Evolutionary conservation across 2,797 vertebrate species (phyloP), one percentile per base, ranked within the genome.

Genomic region (Ispidina lecontei): DNA sequence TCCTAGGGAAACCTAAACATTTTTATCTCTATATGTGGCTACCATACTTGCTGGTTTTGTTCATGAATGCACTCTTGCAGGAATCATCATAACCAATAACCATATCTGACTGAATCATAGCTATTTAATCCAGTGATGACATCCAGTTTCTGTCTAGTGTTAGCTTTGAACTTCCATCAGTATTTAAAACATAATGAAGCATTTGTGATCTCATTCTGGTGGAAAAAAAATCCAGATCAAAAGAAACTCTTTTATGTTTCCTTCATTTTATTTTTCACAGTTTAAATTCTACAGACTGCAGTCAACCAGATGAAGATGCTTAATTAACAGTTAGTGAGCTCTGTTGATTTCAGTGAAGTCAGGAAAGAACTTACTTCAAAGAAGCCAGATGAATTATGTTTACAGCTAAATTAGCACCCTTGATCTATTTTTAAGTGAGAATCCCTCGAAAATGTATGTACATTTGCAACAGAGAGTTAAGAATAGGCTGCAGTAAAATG

Each of bases 351-450:
- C 69, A 87, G 46, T 55, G 35, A 64, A 90, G 88, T 85, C 54
- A 46, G 88, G 87, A 47, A 88, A 88, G 41, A 82, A 16, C 18
- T 95, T 94, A 60, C 28, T 91, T 97, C 87, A 97, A 93, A 97
- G 82, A 35, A 74, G 46, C 41, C 68, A 86, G 69, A 87, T 87
- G 64, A 59, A 86, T 78, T 88, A 56, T 74, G 41, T 94, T 93
- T 91, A 88, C 67, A 77, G 65, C 31, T 43, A 87, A 68, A 72
- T 83, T 89, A 91, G 11, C 46, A 86, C 35, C 21, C 62, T 70
- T 62, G 39, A 68, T 77, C 83, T 94, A 75, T 90, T 97, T 97
- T 95, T 85, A 92, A 91, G 72, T 78, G n/a, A 90, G 51, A 47
- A 55, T 72, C 51, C 28, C 68, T 87, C 51, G 91, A 97, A 88